Evolutionary conservation across 2,888 invertebrate species (phyloP), one percentile per base, ranked within the genome.

Genomic region (Sthenelais limicola): DNA sequence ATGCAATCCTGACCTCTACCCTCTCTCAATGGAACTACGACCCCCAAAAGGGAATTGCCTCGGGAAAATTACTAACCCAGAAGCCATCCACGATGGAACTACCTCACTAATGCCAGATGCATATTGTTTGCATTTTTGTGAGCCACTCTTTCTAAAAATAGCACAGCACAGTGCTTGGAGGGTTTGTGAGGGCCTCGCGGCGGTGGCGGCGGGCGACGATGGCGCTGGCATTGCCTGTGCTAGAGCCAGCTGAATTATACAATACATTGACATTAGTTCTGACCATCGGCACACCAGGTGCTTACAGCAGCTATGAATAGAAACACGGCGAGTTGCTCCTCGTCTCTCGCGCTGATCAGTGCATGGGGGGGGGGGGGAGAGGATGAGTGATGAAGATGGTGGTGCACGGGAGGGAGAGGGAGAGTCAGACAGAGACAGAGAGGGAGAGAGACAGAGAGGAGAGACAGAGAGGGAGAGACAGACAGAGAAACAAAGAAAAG

Each of bases 251-350:
- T 62, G 62, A 62, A 62, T 62, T 38, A 62, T 38, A 62, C 62
- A 62, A 62, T 62, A 62, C 62, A 62, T 62, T 62, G 62, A 62
- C 62, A 62, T 62, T 62, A 62, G 62, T 38, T 35, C 62, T 62
- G 62, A 62, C 62, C 62, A 43, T 32, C n/a, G 51, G 38, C 38
- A 43, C 62, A 43, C 62, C 62, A 62, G 62, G 62, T 62, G 38
- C 62, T 43, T 24, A 35, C 62, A 43, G n/a, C 38, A 43, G 62
- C 62, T 62, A 62, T 26, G 26, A 38, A 38, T 62, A 62, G 62
- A 35, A n/a, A n/a, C 38, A 9, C 24, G 24, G 56, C 56, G 32
- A 38, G 62, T 43, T 26, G 62, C 62, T 62, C 56, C 51, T 51
- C 18, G 51, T 21, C 24, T 26, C 51, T 7, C 51, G 26, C 51